A percentile compares a stretch with the other conserved stretches of the same genome.
phyloP scores from a whole-genome alignment of 2,113 vertebrate genomes.

The Mobula birostris region DNA sequence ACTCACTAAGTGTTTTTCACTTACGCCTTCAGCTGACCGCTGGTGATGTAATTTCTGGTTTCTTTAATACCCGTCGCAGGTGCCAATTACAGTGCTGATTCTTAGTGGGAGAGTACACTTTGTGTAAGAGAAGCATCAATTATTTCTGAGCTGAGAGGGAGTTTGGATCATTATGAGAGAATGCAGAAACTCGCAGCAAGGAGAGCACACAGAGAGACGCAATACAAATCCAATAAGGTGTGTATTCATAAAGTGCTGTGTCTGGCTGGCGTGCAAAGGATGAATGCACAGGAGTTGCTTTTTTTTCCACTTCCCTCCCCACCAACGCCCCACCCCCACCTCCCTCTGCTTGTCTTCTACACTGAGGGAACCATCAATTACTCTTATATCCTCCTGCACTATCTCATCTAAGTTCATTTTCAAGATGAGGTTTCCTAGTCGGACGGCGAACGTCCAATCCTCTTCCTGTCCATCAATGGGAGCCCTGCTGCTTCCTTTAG shows the following conservation, averaged over 20 bases:
- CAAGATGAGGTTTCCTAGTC: conserved; percentile 79
- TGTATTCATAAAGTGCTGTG: conserved; percentile 52
- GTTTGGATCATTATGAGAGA: conserved; percentile 57
- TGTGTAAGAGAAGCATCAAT: conserved; percentile 51
- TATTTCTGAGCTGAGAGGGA: conserved; percentile 62
- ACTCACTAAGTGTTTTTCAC: not conserved
- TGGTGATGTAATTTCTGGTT: not conserved
- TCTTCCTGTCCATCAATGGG: conserved; percentile 79
- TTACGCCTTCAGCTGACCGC: not conserved
- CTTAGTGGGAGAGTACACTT: not conserved
- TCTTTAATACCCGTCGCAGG: not conserved
- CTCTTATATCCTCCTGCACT: conserved; percentile 80
- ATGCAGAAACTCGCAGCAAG: conserved; percentile 52
- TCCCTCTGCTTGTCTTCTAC: conserved; percentile 46
- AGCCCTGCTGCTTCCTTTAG: conserved; percentile 64
- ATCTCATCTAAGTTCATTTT: conserved; percentile 86
- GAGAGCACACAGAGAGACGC: conserved; percentile 56
- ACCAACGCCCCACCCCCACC: conserved; percentile 53
- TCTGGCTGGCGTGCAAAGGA: conserved; percentile 50
- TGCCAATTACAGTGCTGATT: conserved; percentile 10
- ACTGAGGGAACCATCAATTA: conserved; percentile 95
- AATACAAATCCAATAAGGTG: conserved; percentile 54
- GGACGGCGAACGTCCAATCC: conserved; percentile 82
- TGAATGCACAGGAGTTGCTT: conserved; percentile 41
- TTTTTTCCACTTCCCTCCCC: conserved; percentile 50